Base-by-base conservation (phyloP, 2,888 invertebrate species). In the Seira ritae region DNA sequence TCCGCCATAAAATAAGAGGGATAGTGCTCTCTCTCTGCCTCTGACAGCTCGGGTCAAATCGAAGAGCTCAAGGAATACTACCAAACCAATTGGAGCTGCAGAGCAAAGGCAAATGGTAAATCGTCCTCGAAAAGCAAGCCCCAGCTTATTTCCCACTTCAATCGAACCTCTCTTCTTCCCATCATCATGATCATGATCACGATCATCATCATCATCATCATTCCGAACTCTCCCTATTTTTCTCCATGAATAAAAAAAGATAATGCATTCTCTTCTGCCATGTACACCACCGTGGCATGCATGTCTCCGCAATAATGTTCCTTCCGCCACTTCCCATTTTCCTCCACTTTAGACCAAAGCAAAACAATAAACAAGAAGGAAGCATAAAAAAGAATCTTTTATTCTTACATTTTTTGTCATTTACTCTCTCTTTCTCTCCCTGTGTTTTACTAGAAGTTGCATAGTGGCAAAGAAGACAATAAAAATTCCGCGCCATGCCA, bases 1-100 rank as follows among this genome's bases (percentile, higher is more conserved):
- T 67, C 24, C 65, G 22, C 62, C 69, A 74, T 74, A 80, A 70
- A 80, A 70, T 68, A 69, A 69, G 23, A 74, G 68, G 73, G 24
- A 79, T 73, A 46, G 50, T n/a, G 17, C 50, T 50, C 12, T 65
- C 12, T 65, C 68, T 71, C 75, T 81, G 80, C 12, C 65, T 55
- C 17, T 81, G 80, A 81, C 80, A 81, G 80, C 62, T 75, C 66
- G 80, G 80, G 80, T 81, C 75, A 75, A 17, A 75, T 42, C 31
- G 6, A 50, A n/a, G 15, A 15, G 46, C n/a, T n/a, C n/a, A n/a
- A n/a, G n/a, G n/a, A n/a, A n/a, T n/a, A n/a, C n/a, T n/a, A n/a
- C n/a, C n/a, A n/a, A n/a, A n/a, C n/a, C n/a, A n/a, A n/a, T n/a
- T n/a, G n/a, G n/a, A n/a, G n/a, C n/a, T n/a, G n/a, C n/a, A n/a